Evolutionary conservation across 2,113 vertebrate species (phyloP).

Genomic region (Phylloscopus trochilus): DNA sequence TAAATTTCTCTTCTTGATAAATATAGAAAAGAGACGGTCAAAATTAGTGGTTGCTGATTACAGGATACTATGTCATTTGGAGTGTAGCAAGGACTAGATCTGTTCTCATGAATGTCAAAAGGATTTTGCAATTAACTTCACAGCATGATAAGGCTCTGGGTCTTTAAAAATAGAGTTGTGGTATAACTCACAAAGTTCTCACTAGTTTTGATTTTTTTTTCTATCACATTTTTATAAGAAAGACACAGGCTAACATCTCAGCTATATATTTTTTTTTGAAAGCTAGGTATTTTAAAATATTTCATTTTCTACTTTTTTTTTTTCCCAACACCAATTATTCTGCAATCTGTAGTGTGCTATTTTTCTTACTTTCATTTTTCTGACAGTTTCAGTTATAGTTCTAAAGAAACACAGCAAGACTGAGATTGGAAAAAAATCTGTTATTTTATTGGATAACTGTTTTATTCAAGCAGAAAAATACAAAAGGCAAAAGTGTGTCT

Average conservation of each 20-base stretch:
- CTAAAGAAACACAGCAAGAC: slow-evolving; percentile 52
- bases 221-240: not conserved
- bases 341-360: slow-evolving; percentile 47
- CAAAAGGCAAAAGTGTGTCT: slow-evolving; percentile 33
- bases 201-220: not conserved
- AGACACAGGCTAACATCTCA: not conserved
- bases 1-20: not conserved
- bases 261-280: not conserved
- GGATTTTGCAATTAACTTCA: slow-evolving; percentile 41
- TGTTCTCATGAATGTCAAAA: not conserved
- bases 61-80: not conserved
- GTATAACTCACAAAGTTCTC: not conserved
- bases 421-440: slow-evolving; percentile 52
- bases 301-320: slow-evolving; percentile 16
- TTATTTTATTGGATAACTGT: slow-evolving; percentile 61
- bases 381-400: slow-evolving; percentile 61
- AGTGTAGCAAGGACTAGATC: not conserved
- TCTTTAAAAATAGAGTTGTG: not conserved
- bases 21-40: not conserved
- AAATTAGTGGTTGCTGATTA: not conserved
- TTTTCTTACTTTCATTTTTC: slow-evolving; percentile 69
- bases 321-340: slow-evolving; percentile 40
- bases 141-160: not conserved
- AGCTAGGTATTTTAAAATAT: slow-evolving; percentile 44
- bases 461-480: slow-evolving; percentile 63